phyloP scores from a whole-genome alignment of 2,888 invertebrate genomes.

The Spodoptera picta region DNA sequence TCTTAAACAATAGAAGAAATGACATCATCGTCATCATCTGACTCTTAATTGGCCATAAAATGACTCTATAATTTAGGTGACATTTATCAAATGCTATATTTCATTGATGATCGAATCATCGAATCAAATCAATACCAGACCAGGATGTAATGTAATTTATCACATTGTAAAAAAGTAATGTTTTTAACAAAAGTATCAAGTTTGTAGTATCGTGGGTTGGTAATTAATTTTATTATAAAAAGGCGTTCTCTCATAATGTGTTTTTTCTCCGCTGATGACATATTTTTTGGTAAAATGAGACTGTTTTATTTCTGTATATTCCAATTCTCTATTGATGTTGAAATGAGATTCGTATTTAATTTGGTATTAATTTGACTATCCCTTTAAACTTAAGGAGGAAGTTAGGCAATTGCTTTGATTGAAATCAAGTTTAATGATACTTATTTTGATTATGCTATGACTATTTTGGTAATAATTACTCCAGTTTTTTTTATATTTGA shows the following conservation, averaged over 20 bases:
- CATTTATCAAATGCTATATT: slow-evolving; percentile 14
- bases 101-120: slow-evolving; percentile 17
- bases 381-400: too few species aligned
- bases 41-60: slow-evolving; percentile 20
- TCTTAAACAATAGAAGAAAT: too few species aligned
- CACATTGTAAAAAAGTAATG: slow-evolving; percentile 9
- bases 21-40: too few species aligned
- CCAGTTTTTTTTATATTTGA: too few species aligned
- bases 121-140: slow-evolving; percentile 11
- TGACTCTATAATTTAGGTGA: neutral
- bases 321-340: slow-evolving; percentile 4
- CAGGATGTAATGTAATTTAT: slow-evolving; percentile 33
- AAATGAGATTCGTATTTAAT: neutral
- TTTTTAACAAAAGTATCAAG: neutral
- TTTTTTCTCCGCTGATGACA: too few species aligned
- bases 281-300: slow-evolving; percentile 10
- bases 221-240: slow-evolving; percentile 3
- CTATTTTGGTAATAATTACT: neutral
- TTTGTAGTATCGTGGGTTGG: too few species aligned
- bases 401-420: too few species aligned
- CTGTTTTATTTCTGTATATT: slow-evolving; percentile 7
- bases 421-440: neutral
- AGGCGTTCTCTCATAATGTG: neutral
- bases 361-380: neutral
- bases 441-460: too few species aligned